Conservation (phyloP, 2,888 invertebrate genomes). For the Trichopoda pennipes region DNA sequence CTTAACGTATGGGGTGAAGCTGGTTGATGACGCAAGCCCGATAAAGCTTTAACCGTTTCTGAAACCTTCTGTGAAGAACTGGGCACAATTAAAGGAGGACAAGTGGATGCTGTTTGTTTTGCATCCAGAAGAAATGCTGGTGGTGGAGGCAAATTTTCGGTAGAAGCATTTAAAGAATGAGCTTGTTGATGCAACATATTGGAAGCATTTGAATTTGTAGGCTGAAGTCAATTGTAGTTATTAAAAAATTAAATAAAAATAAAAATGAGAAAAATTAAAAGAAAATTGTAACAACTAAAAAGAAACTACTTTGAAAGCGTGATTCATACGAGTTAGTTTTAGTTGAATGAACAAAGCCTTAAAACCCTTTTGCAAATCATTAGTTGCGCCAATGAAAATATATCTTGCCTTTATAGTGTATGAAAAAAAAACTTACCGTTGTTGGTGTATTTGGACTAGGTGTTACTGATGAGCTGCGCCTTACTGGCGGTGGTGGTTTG, state of each 20-base stretch:
- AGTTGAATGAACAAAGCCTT: slow-evolving; percentile 3
- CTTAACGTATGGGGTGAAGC: slow-evolving; percentile 90
- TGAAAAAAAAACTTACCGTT: slow-evolving; percentile 74
- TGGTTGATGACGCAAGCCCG: slow-evolving; percentile 89
- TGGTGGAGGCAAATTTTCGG: slow-evolving; percentile 80
- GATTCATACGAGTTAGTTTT: slow-evolving; percentile 22
- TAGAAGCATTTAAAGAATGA: slow-evolving; percentile 76
- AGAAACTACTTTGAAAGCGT: slow-evolving; percentile 25
- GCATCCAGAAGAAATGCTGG: slow-evolving; percentile 79
- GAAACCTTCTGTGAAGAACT: slow-evolving; percentile 86
- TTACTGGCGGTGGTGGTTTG: slow-evolving; percentile 91
- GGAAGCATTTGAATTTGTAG: slow-evolving; percentile 63
- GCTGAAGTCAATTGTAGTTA: slow-evolving; percentile 49
- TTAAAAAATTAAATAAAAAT: slow-evolving; percentile 35
- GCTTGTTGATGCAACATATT: slow-evolving; percentile 72
- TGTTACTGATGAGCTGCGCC: slow-evolving; percentile 87
- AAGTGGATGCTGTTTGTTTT: slow-evolving; percentile 63
- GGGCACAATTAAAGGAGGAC: slow-evolving; percentile 73
- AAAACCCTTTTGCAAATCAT: not conserved
- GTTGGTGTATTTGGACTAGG: slow-evolving; percentile 78
- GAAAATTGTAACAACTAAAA: too few relatives aligned
- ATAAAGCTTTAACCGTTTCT: slow-evolving; percentile 92
- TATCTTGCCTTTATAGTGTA: not conserved
- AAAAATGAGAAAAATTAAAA: slow-evolving; percentile 33
- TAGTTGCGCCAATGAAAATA: not conserved